phyloP scores from a whole-genome alignment of 2,797 vertebrate genomes.

The Onychomys leucogaster region DNA sequence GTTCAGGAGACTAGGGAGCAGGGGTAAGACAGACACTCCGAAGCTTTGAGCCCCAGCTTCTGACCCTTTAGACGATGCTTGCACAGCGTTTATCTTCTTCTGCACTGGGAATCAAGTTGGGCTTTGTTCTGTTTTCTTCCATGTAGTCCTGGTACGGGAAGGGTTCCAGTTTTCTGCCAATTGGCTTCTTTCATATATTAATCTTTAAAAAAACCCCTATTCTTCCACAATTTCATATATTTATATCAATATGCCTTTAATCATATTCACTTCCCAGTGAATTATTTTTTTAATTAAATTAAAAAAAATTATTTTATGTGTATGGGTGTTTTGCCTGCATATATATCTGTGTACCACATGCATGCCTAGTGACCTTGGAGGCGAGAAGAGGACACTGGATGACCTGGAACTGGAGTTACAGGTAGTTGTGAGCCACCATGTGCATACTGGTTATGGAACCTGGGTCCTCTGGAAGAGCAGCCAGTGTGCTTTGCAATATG shows the following conservation, averaged over 20 bases:
- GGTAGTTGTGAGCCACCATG: too few species aligned
- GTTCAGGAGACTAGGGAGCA: background rate
- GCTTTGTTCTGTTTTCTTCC: background rate
- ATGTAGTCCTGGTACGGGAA: background rate
- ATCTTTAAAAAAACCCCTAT: background rate
- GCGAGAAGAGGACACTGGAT: too few species aligned
- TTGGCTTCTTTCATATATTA: background rate
- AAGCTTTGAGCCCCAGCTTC: background rate
- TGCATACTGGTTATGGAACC: too few species aligned
- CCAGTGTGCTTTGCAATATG: background rate
- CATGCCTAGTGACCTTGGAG: too few species aligned
- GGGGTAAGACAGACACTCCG: too few species aligned
- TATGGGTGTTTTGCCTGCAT: background rate
- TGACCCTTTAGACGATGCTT: background rate
- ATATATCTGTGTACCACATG: too few species aligned
- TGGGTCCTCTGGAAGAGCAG: too few species aligned
- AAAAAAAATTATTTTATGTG: background rate
- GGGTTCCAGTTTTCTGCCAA: background rate
- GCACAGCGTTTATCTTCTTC: background rate
- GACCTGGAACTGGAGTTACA: too few species aligned
- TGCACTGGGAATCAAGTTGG: background rate
- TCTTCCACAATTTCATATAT: background rate
- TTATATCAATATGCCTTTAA: background rate
- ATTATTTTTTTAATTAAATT: background rate
- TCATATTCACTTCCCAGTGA: background rate